Evolutionary conservation across 2,797 vertebrate genomes (phyloP).

Genomic region (Potorous gilbertii): DNA sequence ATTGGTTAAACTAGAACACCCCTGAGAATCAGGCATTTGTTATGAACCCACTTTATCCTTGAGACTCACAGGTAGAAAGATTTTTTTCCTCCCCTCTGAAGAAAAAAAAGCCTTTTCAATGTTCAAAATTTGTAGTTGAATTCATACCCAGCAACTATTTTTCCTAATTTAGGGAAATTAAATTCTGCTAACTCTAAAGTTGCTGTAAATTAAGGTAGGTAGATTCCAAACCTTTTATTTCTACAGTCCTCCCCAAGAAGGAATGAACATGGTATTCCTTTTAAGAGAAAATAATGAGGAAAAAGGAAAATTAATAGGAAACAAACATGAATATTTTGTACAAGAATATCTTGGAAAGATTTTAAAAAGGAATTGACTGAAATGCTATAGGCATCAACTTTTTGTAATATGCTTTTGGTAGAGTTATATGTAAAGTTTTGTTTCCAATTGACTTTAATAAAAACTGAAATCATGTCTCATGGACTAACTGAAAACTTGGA

Average conservation of each 20-base stretch:
- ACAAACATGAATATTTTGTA: not conserved
- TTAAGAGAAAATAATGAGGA: not conserved
- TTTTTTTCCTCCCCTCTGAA: not conserved
- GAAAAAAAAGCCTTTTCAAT: not conserved
- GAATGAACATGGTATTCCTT: not conserved
- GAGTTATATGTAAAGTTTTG: not conserved
- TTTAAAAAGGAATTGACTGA: slow-evolving; percentile 20
- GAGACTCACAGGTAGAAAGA: not conserved
- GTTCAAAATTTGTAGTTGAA: not conserved
- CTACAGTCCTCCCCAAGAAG: not conserved
- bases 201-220: not conserved
- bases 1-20: not conserved
- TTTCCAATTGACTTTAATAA: slow-evolving; percentile 19
- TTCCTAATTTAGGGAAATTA: not conserved
- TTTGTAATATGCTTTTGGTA: not conserved
- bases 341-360: not conserved
- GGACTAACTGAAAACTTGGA: not conserved
- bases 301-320: not conserved
- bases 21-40: not conserved
- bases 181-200: not conserved
- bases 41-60: not conserved
- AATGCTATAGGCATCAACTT: not conserved
- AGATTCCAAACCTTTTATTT: not conserved
- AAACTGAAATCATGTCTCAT: not conserved
- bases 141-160: not conserved